Base-by-base conservation (phyloP, 2,113 vertebrate genomes). In the Pachycephala philippinensis region DNA sequence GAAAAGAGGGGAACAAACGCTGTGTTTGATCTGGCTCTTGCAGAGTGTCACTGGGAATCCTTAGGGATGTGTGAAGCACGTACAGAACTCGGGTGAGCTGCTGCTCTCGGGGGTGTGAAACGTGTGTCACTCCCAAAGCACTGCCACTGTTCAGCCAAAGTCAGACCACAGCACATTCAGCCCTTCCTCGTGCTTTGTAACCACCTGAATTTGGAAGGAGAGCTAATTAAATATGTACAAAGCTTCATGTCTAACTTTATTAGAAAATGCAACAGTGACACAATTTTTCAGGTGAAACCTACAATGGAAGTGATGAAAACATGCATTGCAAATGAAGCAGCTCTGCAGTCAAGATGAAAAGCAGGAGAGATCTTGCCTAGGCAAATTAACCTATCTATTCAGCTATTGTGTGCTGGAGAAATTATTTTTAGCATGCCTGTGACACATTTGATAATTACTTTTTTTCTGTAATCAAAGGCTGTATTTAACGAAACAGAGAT, bases 361-460 rank as follows among this genome's bases (percentile, higher is more conserved):
- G 74, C 45, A 72, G 40, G 18, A 1, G 1, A 76, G 50, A 80
- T 72, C 74, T 72, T 72, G 50, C 74, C 78, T 79, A 82, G 54
- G 84, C 26, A 82, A 83, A 93, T 94, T 85, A 96, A 82, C 84
- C 57, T 84, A 80, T 37, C 78, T 80, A 68, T 53, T 35, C n/a
- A 64, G n/a, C 65, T 63, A 69, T 44, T 76, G 40, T 87, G 66
- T 56, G 63, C 70, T 57, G 53, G 21, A 79, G 49, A 85, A 87
- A 61, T 72, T 89, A 87, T 96, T 94, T 96, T 93, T 89, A 94
- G 81, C 42, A 13, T 61, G 47, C 61, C 37, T 69, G 26, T 85
- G 89, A 65, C 78, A 70, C 50, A 3, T 89, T 27, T 82, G 57
- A 78, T 96, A 93, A 95, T 94, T 84, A 87, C 45, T 91, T 78